Evolutionary conservation across 2,113 vertebrate genomes (phyloP).

Genomic region (Brachyhypopomus gauderio): DNA sequence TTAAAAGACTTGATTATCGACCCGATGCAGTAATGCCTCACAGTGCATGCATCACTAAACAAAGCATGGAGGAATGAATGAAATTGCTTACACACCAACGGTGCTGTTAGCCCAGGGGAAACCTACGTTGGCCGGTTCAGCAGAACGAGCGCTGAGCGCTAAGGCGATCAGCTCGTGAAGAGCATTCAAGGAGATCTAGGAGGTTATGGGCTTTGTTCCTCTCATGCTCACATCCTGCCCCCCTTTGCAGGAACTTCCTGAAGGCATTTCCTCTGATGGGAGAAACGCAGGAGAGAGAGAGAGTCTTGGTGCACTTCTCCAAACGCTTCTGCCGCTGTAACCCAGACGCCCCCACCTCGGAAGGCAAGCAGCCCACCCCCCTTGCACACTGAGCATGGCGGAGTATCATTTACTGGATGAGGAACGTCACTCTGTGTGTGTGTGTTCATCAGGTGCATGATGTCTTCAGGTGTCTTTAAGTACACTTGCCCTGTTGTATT

Average conservation of each 20-base stretch:
- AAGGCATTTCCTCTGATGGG: conserved; percentile 83
- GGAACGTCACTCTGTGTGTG: neutral
- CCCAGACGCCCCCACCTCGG: conserved; percentile 68
- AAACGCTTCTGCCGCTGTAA: conserved; percentile 79
- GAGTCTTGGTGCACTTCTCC: conserved; percentile 80
- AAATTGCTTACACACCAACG: neutral
- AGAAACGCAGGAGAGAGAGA: conserved; percentile 80
- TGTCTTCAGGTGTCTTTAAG: neutral
- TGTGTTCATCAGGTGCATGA: neutral
- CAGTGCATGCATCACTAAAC: neutral
- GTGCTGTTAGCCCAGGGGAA: neutral
- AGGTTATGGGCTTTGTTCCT: neutral
- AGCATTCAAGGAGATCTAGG: neutral
- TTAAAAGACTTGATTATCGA: neutral
- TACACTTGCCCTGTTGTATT: conserved; percentile 23
- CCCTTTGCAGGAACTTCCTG: conserved; percentile 73
- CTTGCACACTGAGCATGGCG: neutral
- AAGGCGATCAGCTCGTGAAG: neutral
- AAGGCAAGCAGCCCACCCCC: conserved; percentile 64
- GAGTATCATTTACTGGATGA: neutral
- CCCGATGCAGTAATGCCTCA: neutral
- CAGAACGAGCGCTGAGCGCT: neutral
- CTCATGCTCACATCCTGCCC: neutral
- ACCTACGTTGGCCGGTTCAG: neutral
- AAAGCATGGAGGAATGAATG: neutral